Percentiles rank a stretch among this genome's conserved stretches.
Evolutionary conservation across 2,797 vertebrate species (phyloP).

Genomic region (Syngnathus acus): DNA sequence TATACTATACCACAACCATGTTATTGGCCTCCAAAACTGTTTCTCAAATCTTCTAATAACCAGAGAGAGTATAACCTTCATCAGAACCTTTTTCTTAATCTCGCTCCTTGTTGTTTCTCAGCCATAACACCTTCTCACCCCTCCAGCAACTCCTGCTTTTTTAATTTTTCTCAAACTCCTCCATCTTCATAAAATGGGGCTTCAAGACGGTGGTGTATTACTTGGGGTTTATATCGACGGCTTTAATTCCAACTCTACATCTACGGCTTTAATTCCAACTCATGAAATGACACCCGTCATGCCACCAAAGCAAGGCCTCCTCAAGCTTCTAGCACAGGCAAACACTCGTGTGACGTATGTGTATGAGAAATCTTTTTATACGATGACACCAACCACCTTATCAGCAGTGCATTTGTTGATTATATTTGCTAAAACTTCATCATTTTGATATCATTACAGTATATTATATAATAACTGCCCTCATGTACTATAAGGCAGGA

Average conservation of each 20-base stretch:
- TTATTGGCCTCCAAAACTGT: neutral
- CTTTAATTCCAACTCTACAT: constrained; percentile 55
- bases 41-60: no score
- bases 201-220: constrained; percentile 33
- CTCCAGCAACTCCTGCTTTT: constrained; percentile 20
- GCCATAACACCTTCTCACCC: constrained; percentile 4
- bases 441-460: neutral
- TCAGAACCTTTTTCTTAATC: neutral
- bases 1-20: neutral
- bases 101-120: constrained; percentile 5
- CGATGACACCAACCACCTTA: neutral
- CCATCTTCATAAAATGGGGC: constrained; percentile 30
- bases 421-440: no score
- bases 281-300: constrained; percentile 52
- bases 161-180: constrained; percentile 22
- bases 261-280: constrained; percentile 56
- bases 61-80: neutral
- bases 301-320: constrained; percentile 20
- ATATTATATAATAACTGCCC: no score
- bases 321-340: neutral
- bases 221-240: constrained; percentile 55
- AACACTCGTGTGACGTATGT: neutral
- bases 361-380: neutral
- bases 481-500: neutral
- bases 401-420: neutral